These are phyloP conservation scores for Drosophila mulleri DNA, from an alignment of 2,888 invertebrate species.

Conservation along the genomic window DNA sequence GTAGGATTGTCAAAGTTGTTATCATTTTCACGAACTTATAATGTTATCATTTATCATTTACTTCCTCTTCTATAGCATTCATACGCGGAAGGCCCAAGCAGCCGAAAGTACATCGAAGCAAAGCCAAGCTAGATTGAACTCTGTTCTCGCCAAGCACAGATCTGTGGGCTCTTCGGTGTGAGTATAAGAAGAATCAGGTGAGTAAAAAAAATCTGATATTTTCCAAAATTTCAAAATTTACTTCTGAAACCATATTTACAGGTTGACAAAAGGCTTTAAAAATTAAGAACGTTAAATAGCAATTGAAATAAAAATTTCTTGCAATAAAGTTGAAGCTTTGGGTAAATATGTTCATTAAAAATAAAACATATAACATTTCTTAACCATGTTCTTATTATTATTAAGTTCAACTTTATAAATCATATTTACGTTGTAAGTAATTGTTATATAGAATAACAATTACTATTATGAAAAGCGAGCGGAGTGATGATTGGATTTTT, in stretches of 20 bases:
- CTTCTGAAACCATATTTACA: background rate
- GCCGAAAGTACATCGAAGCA: background rate
- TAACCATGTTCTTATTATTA: background rate
- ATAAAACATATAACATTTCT: background rate
- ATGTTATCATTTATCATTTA: background rate
- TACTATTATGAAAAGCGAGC: background rate
- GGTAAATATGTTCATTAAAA: background rate
- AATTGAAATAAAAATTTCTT: background rate
- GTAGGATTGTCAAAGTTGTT: no score
- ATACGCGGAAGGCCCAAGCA: constrained; percentile 8
- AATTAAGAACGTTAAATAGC: background rate
- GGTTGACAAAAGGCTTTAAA: background rate
- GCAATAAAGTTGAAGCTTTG: background rate
- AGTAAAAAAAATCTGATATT: background rate
- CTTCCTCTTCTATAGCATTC: constrained; percentile 26
- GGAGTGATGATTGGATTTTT: background rate
- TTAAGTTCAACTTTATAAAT: background rate
- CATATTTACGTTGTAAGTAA: background rate
- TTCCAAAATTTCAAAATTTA: background rate
- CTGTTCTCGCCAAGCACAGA: background rate
- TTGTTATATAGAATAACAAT: no score
- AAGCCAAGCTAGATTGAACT: background rate
- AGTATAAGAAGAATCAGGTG: background rate
- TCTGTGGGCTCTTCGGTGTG: constrained; percentile 3
- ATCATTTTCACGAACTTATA: background rate